Evolutionary conservation across 2,888 invertebrate genomes (phyloP).

Genomic region (Nebria brevicollis): DNA sequence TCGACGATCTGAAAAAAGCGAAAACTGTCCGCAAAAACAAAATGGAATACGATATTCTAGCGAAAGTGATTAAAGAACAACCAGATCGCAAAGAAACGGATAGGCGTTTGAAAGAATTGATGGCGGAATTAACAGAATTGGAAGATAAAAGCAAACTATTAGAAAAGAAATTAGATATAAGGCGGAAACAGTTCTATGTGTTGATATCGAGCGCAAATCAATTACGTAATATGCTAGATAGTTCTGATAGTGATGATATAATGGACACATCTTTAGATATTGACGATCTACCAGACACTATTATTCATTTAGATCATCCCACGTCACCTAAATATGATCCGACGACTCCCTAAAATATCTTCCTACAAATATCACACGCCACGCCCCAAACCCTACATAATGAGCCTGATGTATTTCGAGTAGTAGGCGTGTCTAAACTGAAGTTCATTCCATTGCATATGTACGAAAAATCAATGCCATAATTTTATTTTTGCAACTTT

Average conservation of each 20-base stretch:
- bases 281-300: constrained; percentile 48
- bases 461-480: constrained; percentile 52
- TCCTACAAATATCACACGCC: too few relatives aligned
- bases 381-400: too few relatives aligned
- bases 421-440: background rate
- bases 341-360: too few relatives aligned
- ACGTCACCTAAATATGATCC: constrained; percentile 9
- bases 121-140: constrained; percentile 77
- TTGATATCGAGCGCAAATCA: constrained; percentile 88
- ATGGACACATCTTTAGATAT: constrained; percentile 66
- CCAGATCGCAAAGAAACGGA: constrained; percentile 88
- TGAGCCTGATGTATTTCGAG: too few relatives aligned
- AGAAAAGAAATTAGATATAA: constrained; percentile 80
- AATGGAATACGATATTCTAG: constrained; percentile 92
- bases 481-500: constrained; percentile 83
- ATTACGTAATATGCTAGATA: constrained; percentile 81
- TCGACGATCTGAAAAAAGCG: constrained; percentile 81
- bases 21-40: constrained; percentile 89
- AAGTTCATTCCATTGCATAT: constrained; percentile 31
- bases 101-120: constrained; percentile 73
- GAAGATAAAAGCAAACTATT: constrained; percentile 77
- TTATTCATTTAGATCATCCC: constrained; percentile 27
- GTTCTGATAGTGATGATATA: constrained; percentile 68
- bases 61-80: constrained; percentile 89
- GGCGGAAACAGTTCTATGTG: constrained; percentile 91